Percentiles rank a stretch among this genome's conserved stretches.
Evolutionary conservation across 1,140 invertebrate genomes (phyloP).

Genomic region (Medauroidea extradentata): DNA sequence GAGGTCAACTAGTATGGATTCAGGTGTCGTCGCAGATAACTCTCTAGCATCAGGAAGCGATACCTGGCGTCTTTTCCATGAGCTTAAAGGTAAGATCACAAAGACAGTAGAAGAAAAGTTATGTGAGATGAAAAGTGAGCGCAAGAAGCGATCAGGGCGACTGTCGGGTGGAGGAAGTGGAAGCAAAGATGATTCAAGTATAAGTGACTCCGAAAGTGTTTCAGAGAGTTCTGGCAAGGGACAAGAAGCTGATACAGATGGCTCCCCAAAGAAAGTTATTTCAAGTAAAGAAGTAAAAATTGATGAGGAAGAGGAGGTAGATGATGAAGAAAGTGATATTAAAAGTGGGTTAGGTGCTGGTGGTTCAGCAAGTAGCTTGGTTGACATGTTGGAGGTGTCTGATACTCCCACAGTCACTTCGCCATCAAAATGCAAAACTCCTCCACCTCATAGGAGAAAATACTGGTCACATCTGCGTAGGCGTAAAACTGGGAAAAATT

Average conservation of each 20-base stretch:
- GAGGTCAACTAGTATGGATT: constrained; percentile 41
- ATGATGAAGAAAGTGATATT: constrained; percentile 18
- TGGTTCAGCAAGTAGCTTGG: too few species aligned
- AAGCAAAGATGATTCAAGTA: constrained; percentile 50
- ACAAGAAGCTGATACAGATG: not conserved
- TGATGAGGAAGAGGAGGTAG: constrained; percentile 40
- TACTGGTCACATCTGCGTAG: too few species aligned
- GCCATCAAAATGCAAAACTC: too few species aligned
- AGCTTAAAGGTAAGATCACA: constrained; percentile 52
- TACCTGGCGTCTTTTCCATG: constrained; percentile 19
- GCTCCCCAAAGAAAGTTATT: constrained; percentile 30
- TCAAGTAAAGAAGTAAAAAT: constrained; percentile 41
- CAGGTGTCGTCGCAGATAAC: constrained; percentile 18
- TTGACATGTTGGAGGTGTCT: too few species aligned
- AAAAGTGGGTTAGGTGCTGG: not conserved
- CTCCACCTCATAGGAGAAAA: too few species aligned
- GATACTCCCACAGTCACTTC: too few species aligned
- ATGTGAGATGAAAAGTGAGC: constrained; percentile 50
- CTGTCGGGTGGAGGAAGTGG: not conserved
- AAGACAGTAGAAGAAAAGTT: constrained; percentile 60
- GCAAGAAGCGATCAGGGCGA: too few species aligned
- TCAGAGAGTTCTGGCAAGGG: constrained; percentile 6
- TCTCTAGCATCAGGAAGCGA: constrained; percentile 11
- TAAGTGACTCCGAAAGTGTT: constrained; percentile 55
- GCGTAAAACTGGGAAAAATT: too few species aligned